Evolutionary conservation across 2,888 invertebrate genomes (phyloP).

Genomic region (Thalpophila matura): DNA sequence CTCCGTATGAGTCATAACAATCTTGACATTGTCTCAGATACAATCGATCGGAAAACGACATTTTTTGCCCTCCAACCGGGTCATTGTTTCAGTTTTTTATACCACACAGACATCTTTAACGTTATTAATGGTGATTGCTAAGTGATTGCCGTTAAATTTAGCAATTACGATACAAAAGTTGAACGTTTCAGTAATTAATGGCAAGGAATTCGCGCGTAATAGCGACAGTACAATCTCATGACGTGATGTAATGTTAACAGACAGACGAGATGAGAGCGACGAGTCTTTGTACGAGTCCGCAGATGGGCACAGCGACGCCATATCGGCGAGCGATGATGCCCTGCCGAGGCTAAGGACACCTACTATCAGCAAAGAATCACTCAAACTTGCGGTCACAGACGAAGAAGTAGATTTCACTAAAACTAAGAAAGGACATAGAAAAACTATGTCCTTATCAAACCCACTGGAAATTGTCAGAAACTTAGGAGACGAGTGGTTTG

Average conservation of each 20-base stretch:
- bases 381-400: constrained; percentile 86
- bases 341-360: constrained; percentile 84
- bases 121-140: constrained; percentile 53
- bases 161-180: constrained; percentile 49
- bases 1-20: constrained; percentile 62
- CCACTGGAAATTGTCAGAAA: constrained; percentile 86
- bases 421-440: constrained; percentile 84
- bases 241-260: constrained; percentile 73
- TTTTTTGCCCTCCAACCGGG: constrained; percentile 61
- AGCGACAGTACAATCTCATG: constrained; percentile 36
- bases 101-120: constrained; percentile 52
- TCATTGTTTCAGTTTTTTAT: constrained; percentile 70
- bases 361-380: constrained; percentile 86
- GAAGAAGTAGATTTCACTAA: constrained; percentile 82
- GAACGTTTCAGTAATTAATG: constrained; percentile 59
- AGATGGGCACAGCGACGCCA: constrained; percentile 86
- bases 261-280: constrained; percentile 87
- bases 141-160: constrained; percentile 54
- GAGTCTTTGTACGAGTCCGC: constrained; percentile 88
- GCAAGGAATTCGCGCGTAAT: constrained; percentile 67
- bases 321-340: constrained; percentile 86
- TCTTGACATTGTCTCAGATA: constrained; percentile 64
- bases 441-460: constrained; percentile 88
- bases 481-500: constrained; percentile 88
- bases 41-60: constrained; percentile 65